Conservation (phyloP, 2,888 invertebrate genomes). For the Ceraclea dissimilis region DNA sequence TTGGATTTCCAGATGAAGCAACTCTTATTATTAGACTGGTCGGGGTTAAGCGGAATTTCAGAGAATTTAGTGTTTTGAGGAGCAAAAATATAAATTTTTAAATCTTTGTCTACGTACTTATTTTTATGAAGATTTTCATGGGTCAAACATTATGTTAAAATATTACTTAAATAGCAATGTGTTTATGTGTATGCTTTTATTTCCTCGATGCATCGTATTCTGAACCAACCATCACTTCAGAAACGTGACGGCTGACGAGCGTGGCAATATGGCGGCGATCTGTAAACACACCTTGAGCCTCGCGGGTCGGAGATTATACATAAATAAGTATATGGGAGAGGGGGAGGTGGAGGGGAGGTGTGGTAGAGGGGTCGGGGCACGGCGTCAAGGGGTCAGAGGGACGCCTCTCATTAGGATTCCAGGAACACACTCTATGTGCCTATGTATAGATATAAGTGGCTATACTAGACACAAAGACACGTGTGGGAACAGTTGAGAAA, state of each 20-base stretch:
- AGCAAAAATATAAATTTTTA: no score
- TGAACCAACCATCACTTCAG: conserved; percentile 9
- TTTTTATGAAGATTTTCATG: no score
- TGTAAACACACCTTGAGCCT: conserved; percentile 24
- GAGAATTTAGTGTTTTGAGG: no score
- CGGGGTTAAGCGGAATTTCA: no score
- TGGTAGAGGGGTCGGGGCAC: not conserved
- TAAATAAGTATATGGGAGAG: not conserved
- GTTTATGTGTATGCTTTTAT: no score
- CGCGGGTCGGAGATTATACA: conserved; percentile 1
- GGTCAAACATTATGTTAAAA: no score
- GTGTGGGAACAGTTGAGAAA: no score
- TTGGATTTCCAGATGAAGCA: no score
- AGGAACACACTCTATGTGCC: conserved; percentile 6
- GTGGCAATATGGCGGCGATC: conserved; percentile 25
- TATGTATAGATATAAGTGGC: not conserved
- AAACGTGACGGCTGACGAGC: conserved; percentile 25
- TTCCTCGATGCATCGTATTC: no score
- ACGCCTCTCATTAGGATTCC: conserved; percentile 18
- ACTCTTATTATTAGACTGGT: no score
- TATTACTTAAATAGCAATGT: no score
- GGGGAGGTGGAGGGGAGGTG: not conserved
- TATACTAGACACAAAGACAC: not conserved
- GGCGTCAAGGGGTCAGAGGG: conserved; percentile 5
- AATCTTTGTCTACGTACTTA: no score